phyloP scores from a whole-genome alignment of 2,113 vertebrate species.

The Colius striatus region DNA sequence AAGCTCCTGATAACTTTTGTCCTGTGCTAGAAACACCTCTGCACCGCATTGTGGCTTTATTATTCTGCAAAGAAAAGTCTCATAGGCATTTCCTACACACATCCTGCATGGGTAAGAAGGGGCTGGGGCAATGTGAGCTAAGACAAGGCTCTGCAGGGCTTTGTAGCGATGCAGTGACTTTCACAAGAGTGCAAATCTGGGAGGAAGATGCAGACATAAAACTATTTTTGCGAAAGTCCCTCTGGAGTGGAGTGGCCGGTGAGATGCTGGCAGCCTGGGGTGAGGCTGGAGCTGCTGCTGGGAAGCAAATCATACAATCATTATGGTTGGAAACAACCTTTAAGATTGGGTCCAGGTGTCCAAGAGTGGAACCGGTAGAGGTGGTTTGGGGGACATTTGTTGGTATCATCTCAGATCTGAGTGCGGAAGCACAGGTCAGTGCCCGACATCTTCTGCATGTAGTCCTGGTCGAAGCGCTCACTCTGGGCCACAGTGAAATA shows the following conservation, averaged over 20 bases:
- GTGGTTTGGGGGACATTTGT: rapidly evolving
- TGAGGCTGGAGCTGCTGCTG: rapidly evolving
- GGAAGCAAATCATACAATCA: too few species aligned
- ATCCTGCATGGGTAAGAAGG: too few species aligned
- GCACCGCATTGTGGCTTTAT: rapidly evolving
- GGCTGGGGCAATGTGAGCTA: rapidly evolving
- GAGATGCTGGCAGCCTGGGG: too few species aligned
- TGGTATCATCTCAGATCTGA: background rate
- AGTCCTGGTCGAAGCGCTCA: conserved; percentile 80
- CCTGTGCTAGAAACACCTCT: rapidly evolving
- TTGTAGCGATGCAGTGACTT: background rate
- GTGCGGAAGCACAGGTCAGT: conserved; percentile 77
- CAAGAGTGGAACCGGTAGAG: too few species aligned
- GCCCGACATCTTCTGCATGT: conserved; percentile 80
- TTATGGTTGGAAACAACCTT: too few species aligned
- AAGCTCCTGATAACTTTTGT: background rate
- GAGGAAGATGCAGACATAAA: background rate
- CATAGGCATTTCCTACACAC: rapidly evolving
- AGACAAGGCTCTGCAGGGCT: rapidly evolving
- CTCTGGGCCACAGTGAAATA: conserved; percentile 74
- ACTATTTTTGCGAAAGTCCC: background rate
- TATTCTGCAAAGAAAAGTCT: too few species aligned
- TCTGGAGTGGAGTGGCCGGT: rapidly evolving
- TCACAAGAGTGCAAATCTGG: rapidly evolving
- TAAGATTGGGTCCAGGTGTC: too few species aligned